These are phyloP conservation scores for Rhimphoctona megacephalus DNA, from an alignment of 2,888 invertebrate genomes.

Conservation along the genomic window DNA sequence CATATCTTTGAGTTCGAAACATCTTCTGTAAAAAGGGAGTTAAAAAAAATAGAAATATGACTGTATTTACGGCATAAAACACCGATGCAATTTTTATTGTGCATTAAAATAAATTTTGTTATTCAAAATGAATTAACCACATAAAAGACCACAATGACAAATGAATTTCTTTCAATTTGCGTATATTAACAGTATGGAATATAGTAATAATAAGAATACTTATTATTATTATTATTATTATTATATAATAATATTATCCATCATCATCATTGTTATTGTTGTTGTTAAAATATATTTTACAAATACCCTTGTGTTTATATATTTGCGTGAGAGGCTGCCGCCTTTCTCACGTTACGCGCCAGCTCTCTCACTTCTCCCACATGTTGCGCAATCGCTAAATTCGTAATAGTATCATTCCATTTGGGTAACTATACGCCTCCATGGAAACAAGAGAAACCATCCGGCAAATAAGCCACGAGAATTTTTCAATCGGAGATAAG, in stretches of 20 bases:
- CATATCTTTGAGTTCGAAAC: neutral
- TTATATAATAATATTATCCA: neutral
- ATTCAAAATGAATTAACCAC: no score
- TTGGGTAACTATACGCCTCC: constrained; percentile 17
- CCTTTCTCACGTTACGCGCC: neutral
- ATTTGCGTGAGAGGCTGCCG: neutral
- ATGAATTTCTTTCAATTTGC: no score
- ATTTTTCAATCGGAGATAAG: neutral
- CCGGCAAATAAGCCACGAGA: neutral
- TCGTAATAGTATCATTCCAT: constrained; percentile 4
- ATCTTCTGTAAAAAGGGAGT: neutral
- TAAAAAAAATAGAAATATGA: neutral
- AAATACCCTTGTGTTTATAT: neutral
- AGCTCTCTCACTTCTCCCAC: constrained; percentile 16
- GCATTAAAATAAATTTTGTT: neutral
- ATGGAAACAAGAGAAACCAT: constrained; percentile 6
- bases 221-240: neutral
- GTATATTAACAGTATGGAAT: no score
- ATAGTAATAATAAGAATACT: no score
- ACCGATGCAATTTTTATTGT: neutral
- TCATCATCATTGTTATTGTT: neutral
- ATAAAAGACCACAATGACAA: neutral
- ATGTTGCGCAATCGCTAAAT: constrained; percentile 27
- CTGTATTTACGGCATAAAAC: neutral
- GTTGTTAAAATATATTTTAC: neutral